These are phyloP conservation scores for Plotosus lineatus DNA, from an alignment of 2,113 vertebrate genomes.

Conservation along the genomic window DNA sequence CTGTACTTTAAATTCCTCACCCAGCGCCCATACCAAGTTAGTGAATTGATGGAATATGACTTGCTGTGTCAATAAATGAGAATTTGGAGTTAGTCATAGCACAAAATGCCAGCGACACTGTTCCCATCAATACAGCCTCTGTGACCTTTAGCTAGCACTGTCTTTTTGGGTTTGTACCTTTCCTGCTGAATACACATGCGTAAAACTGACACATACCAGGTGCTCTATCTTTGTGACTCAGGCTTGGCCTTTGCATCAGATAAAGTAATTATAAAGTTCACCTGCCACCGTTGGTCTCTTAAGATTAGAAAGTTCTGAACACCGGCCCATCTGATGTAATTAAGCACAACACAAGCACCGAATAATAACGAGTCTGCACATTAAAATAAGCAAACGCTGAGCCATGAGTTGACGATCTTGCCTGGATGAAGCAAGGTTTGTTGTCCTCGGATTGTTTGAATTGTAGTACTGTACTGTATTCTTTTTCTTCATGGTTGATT, in stretches of 20 bases:
- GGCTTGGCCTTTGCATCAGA: background rate
- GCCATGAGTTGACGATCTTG: conserved; percentile 20
- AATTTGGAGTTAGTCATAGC: conserved; percentile 29
- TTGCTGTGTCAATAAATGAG: conserved; percentile 36
- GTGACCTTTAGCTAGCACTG: conserved; percentile 33
- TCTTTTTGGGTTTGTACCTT: background rate
- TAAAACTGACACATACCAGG: background rate
- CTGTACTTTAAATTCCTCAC: conserved; percentile 1
- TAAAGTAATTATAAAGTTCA: conserved; percentile 41
- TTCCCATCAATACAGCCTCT: background rate
- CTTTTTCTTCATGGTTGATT: background rate
- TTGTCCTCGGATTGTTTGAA: no score
- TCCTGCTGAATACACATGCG: background rate
- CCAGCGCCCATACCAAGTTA: conserved; percentile 32
- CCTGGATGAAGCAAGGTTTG: background rate
- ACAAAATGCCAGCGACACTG: conserved; percentile 13
- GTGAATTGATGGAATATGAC: conserved; percentile 37
- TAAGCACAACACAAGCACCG: conserved; percentile 54
- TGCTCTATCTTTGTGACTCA: conserved; percentile 5
- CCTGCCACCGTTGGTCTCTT: background rate
- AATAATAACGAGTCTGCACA: conserved; percentile 62
- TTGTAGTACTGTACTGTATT: no score
- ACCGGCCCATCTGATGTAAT: conserved; percentile 56
- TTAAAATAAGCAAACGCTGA: conserved; percentile 43
- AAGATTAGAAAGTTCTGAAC: conserved; percentile 48